phyloP scores from a whole-genome alignment of 23 tunicate species.

The Halocynthia aurantium region DNA sequence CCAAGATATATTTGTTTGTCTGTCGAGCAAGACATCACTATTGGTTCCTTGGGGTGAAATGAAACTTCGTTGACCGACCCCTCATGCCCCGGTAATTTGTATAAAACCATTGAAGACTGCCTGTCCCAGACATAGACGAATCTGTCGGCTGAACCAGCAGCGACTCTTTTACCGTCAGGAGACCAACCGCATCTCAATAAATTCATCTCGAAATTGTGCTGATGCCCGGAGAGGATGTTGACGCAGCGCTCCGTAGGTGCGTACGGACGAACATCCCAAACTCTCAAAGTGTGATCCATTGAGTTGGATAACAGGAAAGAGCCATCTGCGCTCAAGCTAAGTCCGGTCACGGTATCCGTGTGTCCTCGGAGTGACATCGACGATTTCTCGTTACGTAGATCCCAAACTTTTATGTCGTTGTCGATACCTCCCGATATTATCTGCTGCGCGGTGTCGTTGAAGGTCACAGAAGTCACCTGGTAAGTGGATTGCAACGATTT shows the following conservation, averaged over 20 bases:
- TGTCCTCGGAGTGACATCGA: constrained; percentile 62
- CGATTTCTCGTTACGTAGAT: constrained; percentile 52
- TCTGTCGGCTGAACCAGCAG: constrained; percentile 88
- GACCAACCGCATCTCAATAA: constrained; percentile 90
- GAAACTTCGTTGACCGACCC: constrained; percentile 95
- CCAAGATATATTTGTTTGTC: constrained; percentile 87
- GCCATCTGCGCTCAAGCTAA: constrained; percentile 60
- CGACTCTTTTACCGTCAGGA: constrained; percentile 73
- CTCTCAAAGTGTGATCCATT: constrained; percentile 89
- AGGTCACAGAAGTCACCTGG: constrained; percentile 75
- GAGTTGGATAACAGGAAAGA: constrained; percentile 71
- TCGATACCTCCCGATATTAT: constrained; percentile 85
- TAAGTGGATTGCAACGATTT: constrained; percentile 65
- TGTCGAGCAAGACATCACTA: constrained; percentile 86
- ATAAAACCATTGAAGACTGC: constrained; percentile 31
- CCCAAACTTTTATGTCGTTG: constrained; percentile 78
- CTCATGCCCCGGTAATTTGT: constrained; percentile 91
- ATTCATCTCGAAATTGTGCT: constrained; percentile 89
- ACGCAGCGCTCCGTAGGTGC: constrained; percentile 80
- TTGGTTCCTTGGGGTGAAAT: constrained; percentile 90
- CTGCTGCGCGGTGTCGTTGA: constrained; percentile 78
- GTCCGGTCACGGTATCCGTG: constrained; percentile 81
- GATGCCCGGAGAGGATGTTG: constrained; percentile 65
- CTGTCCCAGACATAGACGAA: constrained; percentile 84
- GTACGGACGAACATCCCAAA: constrained; percentile 92